Conservation (phyloP, 1,140 invertebrate species). For the Bombyx mori region DNA sequence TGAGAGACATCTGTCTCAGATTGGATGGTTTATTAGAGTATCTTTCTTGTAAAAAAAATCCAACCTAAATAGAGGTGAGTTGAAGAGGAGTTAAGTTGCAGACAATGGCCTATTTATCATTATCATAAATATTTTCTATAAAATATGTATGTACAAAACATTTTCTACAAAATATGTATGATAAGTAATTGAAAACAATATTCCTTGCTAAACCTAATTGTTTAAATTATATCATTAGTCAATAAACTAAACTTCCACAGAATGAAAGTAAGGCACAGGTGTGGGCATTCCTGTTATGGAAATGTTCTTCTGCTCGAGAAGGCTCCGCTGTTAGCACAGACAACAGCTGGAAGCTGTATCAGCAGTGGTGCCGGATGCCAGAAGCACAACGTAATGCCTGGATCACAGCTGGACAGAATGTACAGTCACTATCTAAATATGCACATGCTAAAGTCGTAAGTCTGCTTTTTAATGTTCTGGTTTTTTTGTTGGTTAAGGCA, state of each 20-base stretch:
- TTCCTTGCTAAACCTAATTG: not conserved
- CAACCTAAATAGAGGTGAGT: too few relatives aligned
- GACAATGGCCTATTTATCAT: too few relatives aligned
- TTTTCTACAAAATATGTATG: too few relatives aligned
- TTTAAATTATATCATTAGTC: not conserved
- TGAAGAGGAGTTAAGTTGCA: too few relatives aligned
- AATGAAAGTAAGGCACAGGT: conserved; percentile 85
- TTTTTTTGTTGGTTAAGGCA: too few relatives aligned
- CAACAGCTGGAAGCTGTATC: conserved; percentile 84
- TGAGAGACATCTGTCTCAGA: too few relatives aligned
- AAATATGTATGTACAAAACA: too few relatives aligned
- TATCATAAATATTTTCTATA: too few relatives aligned
- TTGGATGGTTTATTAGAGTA: too few relatives aligned
- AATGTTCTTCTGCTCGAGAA: conserved; percentile 76
- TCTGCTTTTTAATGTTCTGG: conserved; percentile 9
- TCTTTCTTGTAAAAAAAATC: too few relatives aligned
- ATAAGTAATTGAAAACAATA: too few relatives aligned
- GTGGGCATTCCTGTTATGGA: conserved; percentile 88
- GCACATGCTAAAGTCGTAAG: conserved; percentile 68
- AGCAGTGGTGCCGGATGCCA: conserved; percentile 85
- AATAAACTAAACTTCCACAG: conserved; percentile 46
- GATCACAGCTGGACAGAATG: conserved; percentile 82
- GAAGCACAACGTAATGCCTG: conserved; percentile 79
- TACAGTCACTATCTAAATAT: conserved; percentile 76
- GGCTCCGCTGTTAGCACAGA: conserved; percentile 51